A percentile compares a stretch with the other conserved stretches of the same genome.
Evolutionary conservation across 2,113 vertebrate species (phyloP).

Genomic region (Poeciliopsis prolifica): DNA sequence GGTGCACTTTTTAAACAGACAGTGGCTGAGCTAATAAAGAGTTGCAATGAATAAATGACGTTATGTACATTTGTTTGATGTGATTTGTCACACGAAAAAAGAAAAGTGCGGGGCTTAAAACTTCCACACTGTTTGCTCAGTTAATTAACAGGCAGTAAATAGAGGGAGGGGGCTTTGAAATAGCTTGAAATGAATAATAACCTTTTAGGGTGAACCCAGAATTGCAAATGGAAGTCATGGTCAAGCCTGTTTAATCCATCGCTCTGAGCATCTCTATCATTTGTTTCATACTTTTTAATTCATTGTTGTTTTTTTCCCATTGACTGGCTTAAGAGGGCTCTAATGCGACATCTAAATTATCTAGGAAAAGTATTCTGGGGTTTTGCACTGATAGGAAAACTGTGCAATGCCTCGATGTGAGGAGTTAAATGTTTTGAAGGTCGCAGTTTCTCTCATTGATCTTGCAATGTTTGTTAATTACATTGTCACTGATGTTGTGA

Average conservation of each 20-base stretch:
- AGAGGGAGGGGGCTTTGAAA: slow-evolving; percentile 65
- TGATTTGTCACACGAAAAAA: slow-evolving; percentile 55
- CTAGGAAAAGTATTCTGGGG: slow-evolving; percentile 75
- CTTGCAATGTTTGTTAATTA: slow-evolving; percentile 99
- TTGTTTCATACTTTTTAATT: slow-evolving; percentile 64
- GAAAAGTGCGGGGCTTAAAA: slow-evolving; percentile 54
- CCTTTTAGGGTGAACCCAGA: slow-evolving; percentile 73
- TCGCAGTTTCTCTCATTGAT: slow-evolving; percentile 99
- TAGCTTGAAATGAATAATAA: slow-evolving; percentile 71
- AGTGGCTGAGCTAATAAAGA: slow-evolving; percentile 55
- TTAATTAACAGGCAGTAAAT: slow-evolving; percentile 74
- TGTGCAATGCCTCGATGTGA: slow-evolving; percentile 75
- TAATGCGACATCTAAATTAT: slow-evolving; percentile 74
- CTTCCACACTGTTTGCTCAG: slow-evolving; percentile 62
- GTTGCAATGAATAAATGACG: slow-evolving; percentile 60
- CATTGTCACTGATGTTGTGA: slow-evolving; percentile 99
- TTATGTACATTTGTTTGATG: slow-evolving; percentile 63
- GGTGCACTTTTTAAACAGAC: slow-evolving; percentile 62
- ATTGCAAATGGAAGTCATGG: slow-evolving; percentile 69
- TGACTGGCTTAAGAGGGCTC: slow-evolving; percentile 66
- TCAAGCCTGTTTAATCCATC: slow-evolving; percentile 62
- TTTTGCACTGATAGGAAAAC: slow-evolving; percentile 80
- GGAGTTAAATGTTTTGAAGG: slow-evolving; percentile 94
- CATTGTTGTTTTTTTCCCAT: slow-evolving; percentile 48
- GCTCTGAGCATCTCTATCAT: slow-evolving; percentile 55